Conservation (phyloP, 2,797 vertebrate genomes). For the Enteromius argenteus region DNA sequence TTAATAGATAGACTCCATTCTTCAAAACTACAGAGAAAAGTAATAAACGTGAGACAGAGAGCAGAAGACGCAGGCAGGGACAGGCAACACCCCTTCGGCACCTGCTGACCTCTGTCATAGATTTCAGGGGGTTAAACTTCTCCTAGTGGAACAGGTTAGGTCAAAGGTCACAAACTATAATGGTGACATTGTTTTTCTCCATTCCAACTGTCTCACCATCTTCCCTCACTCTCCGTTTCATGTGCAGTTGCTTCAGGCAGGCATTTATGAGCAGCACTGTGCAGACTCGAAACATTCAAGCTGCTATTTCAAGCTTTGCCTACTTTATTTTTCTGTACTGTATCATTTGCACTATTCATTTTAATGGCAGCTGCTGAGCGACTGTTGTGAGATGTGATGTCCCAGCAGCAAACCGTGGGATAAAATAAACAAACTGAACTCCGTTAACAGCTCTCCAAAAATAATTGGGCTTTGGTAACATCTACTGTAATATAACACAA, state of each 20-base stretch:
- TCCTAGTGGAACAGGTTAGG: constrained; percentile 58
- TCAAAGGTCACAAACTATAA: constrained; percentile 52
- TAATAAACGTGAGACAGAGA: constrained; percentile 15
- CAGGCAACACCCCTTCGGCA: constrained; percentile 41
- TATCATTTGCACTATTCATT: not conserved
- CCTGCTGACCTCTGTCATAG: constrained; percentile 51
- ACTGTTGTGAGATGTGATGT: not conserved
- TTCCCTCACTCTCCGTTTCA: constrained; percentile 22
- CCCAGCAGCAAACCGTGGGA: not conserved
- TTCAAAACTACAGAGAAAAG: constrained; percentile 19
- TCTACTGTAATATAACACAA: not conserved
- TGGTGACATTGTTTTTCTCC: constrained; percentile 31
- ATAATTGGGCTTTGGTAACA: not conserved
- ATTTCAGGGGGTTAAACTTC: constrained; percentile 41
- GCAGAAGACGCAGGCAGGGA: constrained; percentile 34
- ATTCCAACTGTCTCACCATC: constrained; percentile 34
- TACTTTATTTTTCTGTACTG: constrained; percentile 62
- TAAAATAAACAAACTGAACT: not conserved
- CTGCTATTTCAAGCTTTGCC: constrained; percentile 38
- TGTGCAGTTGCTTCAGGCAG: constrained; percentile 60
- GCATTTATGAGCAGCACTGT: constrained; percentile 64
- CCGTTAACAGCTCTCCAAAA: not conserved
- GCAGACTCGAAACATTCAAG: constrained; percentile 55
- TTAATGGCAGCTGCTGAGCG: not conserved
- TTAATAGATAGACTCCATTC: constrained; percentile 17